These are phyloP conservation scores for Tridacna crocea DNA, from an alignment of 2,888 invertebrate genomes.

Conservation along the genomic window DNA sequence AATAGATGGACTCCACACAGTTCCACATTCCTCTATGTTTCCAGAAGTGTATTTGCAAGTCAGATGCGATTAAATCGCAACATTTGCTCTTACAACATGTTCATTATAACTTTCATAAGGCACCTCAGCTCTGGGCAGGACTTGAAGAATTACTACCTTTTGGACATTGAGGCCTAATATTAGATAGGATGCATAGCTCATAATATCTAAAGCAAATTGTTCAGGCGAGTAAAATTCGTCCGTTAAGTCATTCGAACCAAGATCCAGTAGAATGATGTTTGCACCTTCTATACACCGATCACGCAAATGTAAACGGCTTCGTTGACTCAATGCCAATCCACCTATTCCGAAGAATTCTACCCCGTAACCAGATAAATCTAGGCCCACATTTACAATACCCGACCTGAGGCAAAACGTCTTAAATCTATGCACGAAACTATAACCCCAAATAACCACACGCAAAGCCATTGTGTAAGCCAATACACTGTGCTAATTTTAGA, in stretches of 20 bases:
- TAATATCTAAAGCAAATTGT: slow-evolving; percentile 12
- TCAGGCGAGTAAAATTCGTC: slow-evolving; percentile 5
- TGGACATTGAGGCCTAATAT: neutral
- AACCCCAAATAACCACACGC: neutral
- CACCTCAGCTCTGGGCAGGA: neutral
- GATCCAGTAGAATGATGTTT: slow-evolving; percentile 14
- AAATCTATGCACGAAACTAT: neutral
- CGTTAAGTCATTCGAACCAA: slow-evolving; percentile 31
- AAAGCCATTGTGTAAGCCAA: neutral
- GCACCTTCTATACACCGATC: neutral
- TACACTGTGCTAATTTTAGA: no score
- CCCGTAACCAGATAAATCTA: neutral
- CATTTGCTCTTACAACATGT: slow-evolving; percentile 26
- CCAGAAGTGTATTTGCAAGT: slow-evolving; percentile 8
- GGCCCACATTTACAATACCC: neutral
- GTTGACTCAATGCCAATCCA: slow-evolving; percentile 2
- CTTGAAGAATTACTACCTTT: slow-evolving; percentile 4
- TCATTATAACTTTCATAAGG: slow-evolving; percentile 23
- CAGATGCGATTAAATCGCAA: neutral
- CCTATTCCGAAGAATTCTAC: slow-evolving; percentile 12
- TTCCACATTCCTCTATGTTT: slow-evolving; percentile 29
- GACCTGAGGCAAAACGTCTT: neutral
- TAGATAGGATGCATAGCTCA: slow-evolving; percentile 7
- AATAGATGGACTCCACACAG: neutral
- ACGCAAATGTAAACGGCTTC: neutral